Base-by-base conservation (phyloP, 1,140 invertebrate genomes). In the Drosophila santomea region DNA sequence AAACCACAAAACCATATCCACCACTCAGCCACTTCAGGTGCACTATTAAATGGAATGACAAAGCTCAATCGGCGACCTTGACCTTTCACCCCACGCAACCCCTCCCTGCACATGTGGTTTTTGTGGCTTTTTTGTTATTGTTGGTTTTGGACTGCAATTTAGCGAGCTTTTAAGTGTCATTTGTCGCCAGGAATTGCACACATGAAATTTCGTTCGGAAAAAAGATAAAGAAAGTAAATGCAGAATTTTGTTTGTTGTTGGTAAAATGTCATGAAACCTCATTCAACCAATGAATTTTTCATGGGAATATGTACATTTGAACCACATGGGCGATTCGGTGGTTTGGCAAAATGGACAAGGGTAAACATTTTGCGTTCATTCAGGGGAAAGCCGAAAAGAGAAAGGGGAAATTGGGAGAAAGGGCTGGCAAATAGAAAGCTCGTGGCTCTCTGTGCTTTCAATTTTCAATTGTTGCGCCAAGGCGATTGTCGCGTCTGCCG, bases 61-160 rank as follows among this genome's bases (percentile, higher is more conserved):
- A 76, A 76, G 73, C 74, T 77, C 52, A 58, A 50, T 41, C 14
- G 20, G 10, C 44, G 50, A 56, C 74, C 73, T 77, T 77, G 74
- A 77, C 74, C 63, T 76, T 68, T 57, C 62, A 59, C 62, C 35
- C 43, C 12, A 45, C 23, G 3, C 32, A 36, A 57, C 23, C n/a
- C 44, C 20, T 4, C 44, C n/a, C 15, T 41, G 59, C 51, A 74
- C 51, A 35, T 64, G 72, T 74, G 23, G 32, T 32, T 32, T 32
- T 32, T 32, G 32, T 15, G 20, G 52, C 41, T 63, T 15, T 15
- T 59, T 48, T 66, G 15, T 60, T 66, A 11, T 35, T 51, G 60
- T 66, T 44, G 25, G 43, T 41, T 66, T 52, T 64, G 39, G 45
- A 51, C 60, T 14, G 25, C 36, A 32, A 51, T 43, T 62, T 61